These are phyloP conservation scores for Mythimna impura DNA, from an alignment of 2,888 invertebrate genomes.

Conservation along the genomic window DNA sequence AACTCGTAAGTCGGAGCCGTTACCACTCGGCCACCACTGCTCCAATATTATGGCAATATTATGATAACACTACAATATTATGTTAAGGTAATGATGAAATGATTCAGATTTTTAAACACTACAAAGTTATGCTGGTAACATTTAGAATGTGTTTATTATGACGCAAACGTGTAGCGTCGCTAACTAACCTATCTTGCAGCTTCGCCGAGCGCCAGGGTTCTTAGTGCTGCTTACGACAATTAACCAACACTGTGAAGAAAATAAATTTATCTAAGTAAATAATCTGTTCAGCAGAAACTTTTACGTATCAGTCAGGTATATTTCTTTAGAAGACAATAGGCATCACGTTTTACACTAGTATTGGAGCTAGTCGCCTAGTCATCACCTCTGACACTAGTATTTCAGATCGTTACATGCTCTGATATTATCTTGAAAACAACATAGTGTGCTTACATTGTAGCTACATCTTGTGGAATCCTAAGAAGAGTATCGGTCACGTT, in stretches of 20 bases:
- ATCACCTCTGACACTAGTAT: not conserved
- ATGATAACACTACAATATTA: no score
- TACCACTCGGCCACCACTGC: no score
- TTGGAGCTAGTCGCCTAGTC: not conserved
- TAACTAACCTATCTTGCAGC: not conserved
- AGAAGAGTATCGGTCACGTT: conserved; percentile 29
- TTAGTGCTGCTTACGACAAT: not conserved
- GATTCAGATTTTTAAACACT: no score
- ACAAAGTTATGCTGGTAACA: no score
- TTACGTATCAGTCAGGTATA: not conserved
- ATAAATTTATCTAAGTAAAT: not conserved
- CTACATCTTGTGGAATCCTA: not conserved
- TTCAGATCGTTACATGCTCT: no score
- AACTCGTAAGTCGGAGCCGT: no score
- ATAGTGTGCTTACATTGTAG: conserved; percentile 1
- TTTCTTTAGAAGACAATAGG: not conserved
- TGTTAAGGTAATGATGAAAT: no score
- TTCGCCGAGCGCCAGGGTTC: not conserved
- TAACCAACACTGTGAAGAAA: not conserved
- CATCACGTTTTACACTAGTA: not conserved
- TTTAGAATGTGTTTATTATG: no score
- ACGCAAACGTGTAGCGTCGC: not conserved
- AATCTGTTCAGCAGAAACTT: not conserved
- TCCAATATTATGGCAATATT: no score
- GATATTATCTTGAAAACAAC: not conserved